Base-by-base conservation (phyloP, 1,140 invertebrate genomes). In the Diorhabda carinulata region DNA sequence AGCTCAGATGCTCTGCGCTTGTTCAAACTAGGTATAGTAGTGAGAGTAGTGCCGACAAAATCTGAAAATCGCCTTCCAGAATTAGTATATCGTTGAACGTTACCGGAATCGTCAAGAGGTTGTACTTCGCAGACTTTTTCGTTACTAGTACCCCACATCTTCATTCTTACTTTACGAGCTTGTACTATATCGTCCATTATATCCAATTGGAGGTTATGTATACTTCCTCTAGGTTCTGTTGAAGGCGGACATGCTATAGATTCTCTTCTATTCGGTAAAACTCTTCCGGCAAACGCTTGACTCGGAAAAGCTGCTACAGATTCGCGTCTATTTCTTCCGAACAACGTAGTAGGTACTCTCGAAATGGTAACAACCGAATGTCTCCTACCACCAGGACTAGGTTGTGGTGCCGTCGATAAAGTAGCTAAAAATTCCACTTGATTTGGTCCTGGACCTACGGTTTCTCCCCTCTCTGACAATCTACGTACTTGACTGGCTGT, bases 141-240 rank as follows among this genome's bases (percentile, higher is more conserved):
- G 68, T 86, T 88, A 62, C 90, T 89, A 3, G 90, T 92, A 61
- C 90, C 91, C 89, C 91, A 93, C 77, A 94, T 87, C 80, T 91
- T 92, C 84, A 93, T 88, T 58, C 89, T 84, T 0, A 91, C 92
- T 84, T 93, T 93, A 57, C 90, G 84, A 2, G 90, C 89, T 78
- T 91, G 91, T 40, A 93, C 88, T 52, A 94, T 93, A 76, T 93
- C 91, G 74, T 93, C 92, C 91, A 94, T 93, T 67, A 93, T 93
- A 75, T 94, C 92, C 66, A 93, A 82, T 75, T 93, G 91, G 25
- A 93, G 82, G 78, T 93, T 93, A 77, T 92, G 92, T 9, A 88
- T 87, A 77, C 90, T 92, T 52, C 92, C 92, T 10, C 86, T 85
- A n/a, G 87, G 82, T 5, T 84, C 82, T 52, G 87, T 87, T 41